phyloP scores from a whole-genome alignment of 2,888 invertebrate genomes.

The Timema cristinae region DNA sequence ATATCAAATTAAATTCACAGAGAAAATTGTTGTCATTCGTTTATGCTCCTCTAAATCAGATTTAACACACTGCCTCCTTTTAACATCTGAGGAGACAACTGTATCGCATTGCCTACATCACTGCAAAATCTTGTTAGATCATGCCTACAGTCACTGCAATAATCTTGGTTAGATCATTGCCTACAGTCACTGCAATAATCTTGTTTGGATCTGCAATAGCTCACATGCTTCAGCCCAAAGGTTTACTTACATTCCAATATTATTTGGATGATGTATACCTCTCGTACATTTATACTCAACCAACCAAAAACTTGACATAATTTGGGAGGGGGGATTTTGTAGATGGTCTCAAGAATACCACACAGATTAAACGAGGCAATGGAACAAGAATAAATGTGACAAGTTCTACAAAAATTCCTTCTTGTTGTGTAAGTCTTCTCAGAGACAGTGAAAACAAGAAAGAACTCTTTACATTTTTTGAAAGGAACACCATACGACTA shows the following conservation, averaged over 20 bases:
- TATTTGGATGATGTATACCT: conserved; percentile 12
- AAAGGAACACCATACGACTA: not conserved
- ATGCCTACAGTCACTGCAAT: too few relatives aligned
- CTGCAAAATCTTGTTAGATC: too few relatives aligned
- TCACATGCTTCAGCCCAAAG: conserved; percentile 6
- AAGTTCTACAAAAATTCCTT: not conserved
- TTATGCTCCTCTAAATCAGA: not conserved
- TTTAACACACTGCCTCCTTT: not conserved
- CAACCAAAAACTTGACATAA: not conserved
- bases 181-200: not conserved
- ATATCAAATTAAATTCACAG: too few relatives aligned
- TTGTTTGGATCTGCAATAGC: conserved; percentile 1
- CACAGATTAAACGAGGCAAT: conserved; percentile 2
- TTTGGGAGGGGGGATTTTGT: not conserved
- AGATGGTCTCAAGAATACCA: not conserved
- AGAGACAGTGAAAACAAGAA: not conserved
- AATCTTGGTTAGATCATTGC: too few relatives aligned
- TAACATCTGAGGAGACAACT: not conserved
- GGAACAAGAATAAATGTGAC: not conserved
- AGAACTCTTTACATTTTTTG: not conserved
- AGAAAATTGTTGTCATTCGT: not conserved
- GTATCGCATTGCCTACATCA: too few relatives aligned
- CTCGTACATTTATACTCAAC: not conserved
- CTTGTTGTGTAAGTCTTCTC: not conserved
- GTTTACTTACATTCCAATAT: not conserved